Evolutionary conservation across 2,888 invertebrate genomes (phyloP).

Genomic region (Pomacea canaliculata): DNA sequence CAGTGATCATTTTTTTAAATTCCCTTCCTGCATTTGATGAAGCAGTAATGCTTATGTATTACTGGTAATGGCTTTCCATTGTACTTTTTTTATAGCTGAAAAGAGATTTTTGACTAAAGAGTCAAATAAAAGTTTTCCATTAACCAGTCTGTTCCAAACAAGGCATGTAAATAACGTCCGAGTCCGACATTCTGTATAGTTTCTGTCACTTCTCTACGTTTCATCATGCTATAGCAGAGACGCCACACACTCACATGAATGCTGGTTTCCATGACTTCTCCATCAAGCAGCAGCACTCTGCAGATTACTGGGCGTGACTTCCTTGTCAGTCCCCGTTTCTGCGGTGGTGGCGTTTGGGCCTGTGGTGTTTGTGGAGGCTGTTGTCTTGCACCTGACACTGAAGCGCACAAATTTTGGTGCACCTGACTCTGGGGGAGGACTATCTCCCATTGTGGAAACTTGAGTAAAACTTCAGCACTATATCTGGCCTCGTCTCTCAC

Average conservation of each 20-base stretch:
- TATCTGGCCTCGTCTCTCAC: too few relatives aligned
- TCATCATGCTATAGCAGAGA: too few relatives aligned
- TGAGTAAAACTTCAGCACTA: neutral
- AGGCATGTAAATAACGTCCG: too few relatives aligned
- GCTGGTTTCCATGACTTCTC: conserved; percentile 29
- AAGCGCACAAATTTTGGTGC: conserved; percentile 2
- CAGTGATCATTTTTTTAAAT: neutral
- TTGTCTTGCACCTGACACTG: neutral
- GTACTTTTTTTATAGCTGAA: neutral
- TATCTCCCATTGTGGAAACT: neutral
- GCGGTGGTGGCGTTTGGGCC: conserved; percentile 19
- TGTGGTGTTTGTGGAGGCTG: neutral
- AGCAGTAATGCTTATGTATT: neutral
- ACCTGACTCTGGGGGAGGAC: neutral
- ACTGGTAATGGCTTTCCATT: neutral
- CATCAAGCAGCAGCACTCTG: conserved; percentile 31
- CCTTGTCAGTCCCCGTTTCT: conserved; percentile 25
- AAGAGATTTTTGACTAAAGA: neutral
- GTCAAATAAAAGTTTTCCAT: neutral
- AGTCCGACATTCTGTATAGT: too few relatives aligned
- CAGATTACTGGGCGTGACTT: conserved; percentile 28
- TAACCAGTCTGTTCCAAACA: too few relatives aligned
- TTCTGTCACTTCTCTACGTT: too few relatives aligned
- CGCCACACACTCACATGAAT: conserved; percentile 27
- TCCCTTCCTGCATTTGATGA: neutral